A percentile compares a stretch with the other conserved stretches of the same genome.
phyloP scores from a whole-genome alignment of 2,113 vertebrate species.

The Isichthys henryi region DNA sequence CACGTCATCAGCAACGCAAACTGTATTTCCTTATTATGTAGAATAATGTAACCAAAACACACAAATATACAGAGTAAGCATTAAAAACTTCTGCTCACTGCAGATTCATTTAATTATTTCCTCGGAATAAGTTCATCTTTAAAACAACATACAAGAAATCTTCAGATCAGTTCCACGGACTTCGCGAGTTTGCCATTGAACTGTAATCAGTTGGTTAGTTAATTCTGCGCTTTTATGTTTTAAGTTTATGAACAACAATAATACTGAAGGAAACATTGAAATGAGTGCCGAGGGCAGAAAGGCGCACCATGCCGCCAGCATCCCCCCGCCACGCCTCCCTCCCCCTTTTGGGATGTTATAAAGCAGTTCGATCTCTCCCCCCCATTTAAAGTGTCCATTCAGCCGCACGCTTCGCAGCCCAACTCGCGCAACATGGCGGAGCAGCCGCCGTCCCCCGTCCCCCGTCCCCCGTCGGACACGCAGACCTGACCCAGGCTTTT shows the following conservation, averaged over 20 bases:
- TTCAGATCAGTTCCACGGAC: background rate
- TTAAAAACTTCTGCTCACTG: background rate
- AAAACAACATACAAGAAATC: background rate
- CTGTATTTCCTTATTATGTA: background rate
- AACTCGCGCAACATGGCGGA: slow-evolving; percentile 48
- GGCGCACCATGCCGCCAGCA: background rate
- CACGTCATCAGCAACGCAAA: background rate
- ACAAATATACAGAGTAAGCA: background rate
- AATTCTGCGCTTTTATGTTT: background rate
- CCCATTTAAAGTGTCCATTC: background rate
- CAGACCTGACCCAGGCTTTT: background rate
- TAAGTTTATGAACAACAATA: background rate
- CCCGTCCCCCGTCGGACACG: background rate
- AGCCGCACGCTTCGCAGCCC: background rate
- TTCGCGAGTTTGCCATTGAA: background rate
- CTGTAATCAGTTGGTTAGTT: background rate
- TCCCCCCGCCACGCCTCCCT: background rate
- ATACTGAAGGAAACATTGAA: background rate
- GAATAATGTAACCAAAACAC: background rate
- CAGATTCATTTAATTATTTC: background rate
- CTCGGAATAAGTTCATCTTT: background rate
- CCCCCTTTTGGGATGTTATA: slow-evolving; percentile 27
- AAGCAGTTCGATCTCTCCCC: slow-evolving; percentile 18
- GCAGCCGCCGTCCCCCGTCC: background rate
- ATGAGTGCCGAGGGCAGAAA: background rate